These are phyloP conservation scores for Megaptera novaeangliae DNA, from an alignment of 2,113 vertebrate species.

Conservation along the genomic window DNA sequence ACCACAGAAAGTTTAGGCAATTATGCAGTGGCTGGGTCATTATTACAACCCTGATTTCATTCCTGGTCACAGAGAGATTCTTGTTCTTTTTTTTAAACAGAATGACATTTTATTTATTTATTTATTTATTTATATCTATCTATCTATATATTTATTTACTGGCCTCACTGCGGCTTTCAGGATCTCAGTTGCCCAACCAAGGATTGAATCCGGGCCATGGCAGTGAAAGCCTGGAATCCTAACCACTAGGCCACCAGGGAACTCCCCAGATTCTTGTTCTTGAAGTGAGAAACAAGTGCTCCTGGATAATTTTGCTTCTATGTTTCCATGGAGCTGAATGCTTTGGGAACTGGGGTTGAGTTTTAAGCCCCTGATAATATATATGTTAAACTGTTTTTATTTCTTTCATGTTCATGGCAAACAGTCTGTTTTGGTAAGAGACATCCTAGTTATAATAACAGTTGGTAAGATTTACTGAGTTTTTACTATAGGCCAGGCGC, in stretches of 20 bases:
- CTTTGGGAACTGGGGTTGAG: not conserved
- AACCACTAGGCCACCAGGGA: not conserved
- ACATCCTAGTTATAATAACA: not conserved
- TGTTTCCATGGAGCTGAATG: not conserved
- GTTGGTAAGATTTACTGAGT: not conserved
- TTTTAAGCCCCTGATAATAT: not conserved
- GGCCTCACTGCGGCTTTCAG: not conserved
- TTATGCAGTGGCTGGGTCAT: not conserved
- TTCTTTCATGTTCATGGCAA: not conserved
- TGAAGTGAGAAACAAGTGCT: not conserved
- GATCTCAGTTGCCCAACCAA: not conserved
- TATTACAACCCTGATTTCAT: not conserved
- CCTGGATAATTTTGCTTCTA: not conserved
- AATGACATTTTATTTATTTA: not conserved
- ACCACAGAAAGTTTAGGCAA: not conserved
- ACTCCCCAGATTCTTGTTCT: not conserved
- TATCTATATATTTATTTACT: not conserved
- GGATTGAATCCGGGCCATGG: fast-evolving
- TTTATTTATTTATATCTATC: not conserved
- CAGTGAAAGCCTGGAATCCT: not conserved
- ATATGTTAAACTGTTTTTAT: not conserved
- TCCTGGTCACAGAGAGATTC: not conserved
- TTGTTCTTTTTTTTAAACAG: not conserved
- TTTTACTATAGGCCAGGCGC: not conserved
- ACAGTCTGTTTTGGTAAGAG: not conserved